Base-by-base conservation (phyloP, 2,888 invertebrate species). In the Electrophaes corylata region DNA sequence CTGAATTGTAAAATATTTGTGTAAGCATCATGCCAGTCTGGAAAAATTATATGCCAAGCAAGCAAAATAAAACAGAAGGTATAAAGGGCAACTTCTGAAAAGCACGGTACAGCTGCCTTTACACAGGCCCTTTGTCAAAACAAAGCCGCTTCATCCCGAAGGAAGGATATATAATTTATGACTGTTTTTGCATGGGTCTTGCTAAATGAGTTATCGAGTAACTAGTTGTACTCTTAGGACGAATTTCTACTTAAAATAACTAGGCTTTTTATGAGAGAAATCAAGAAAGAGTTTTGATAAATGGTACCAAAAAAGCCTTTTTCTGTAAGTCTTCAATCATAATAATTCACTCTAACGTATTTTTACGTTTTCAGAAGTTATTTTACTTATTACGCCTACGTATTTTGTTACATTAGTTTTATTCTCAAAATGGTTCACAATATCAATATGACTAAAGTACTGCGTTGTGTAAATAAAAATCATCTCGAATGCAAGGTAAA, bases 81-180 rank as follows among this genome's bases (percentile, higher is more conserved):
- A 2, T 29, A 29, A 29, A 29, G 26, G 26, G 2, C 26, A 1
- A n/a, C 40, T 20, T 19, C 19, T 12, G 20, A 14, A 46, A 33
- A 35, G n/a, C 19, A 31, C 19, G 14, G 19, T 33, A 33, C 33
- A 45, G 33, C 45, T 45, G 31, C 19, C 18, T 31, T n/a, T 31
- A 18, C 8, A 29, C n/a, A 45, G 20, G 19, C 12, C 46, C 20
- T 46, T 12, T 35, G 33, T 46, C 46, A 46, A 46, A 46, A 46
- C 26, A 46, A 46, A 46, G 20, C 46, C 35, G 18, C 14, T 20
- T 46, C 19, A 41, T 46, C 45, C 45, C 39, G 12, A 26, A 48
- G 46, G 12, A 26, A 48, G 46, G 46, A 19, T 46, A 35, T 5
- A 19, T 19, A 46, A 46, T 46, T 46, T 46, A 46, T 35, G 46